Evolutionary conservation across 53 echinoderm and acorn worm species (phyloP).

Genomic region (Echinarachnius parma): DNA sequence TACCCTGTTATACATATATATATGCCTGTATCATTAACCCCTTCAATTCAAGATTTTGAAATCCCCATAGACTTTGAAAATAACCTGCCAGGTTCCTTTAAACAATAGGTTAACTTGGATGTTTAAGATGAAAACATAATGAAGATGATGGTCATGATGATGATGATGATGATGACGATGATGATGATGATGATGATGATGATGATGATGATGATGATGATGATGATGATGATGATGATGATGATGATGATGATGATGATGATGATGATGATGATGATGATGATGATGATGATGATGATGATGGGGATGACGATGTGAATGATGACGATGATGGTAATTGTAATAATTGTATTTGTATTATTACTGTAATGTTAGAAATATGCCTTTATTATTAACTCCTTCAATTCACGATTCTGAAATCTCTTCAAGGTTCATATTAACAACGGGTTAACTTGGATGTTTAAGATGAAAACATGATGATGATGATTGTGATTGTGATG

Average conservation of each 20-base stretch:
- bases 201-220: constrained; percentile 13
- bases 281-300: constrained; percentile 6
- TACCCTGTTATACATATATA: too few species aligned
- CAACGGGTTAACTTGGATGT: too few species aligned
- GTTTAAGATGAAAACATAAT: background rate
- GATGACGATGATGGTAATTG: background rate
- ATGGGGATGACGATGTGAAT: background rate
- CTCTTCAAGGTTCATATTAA: too few species aligned
- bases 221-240: constrained; percentile 1
- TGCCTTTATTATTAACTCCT: background rate
- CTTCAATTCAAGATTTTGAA: too few species aligned
- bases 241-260: background rate
- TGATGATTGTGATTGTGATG: constrained; percentile 4
- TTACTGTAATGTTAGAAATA: background rate
- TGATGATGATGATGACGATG: constrained; percentile 9
- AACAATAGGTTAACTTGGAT: too few species aligned
- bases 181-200: constrained; percentile 18
- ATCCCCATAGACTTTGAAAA: too few species aligned
- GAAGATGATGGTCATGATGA: background rate
- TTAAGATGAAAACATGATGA: too few species aligned
- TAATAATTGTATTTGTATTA: too few species aligned
- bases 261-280: background rate
- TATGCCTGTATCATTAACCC: too few species aligned
- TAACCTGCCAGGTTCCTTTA: too few species aligned
- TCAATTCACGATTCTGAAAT: too few species aligned